Conservation (phyloP, 2,113 vertebrate genomes). For the Onychostruthus taczanowskii region DNA sequence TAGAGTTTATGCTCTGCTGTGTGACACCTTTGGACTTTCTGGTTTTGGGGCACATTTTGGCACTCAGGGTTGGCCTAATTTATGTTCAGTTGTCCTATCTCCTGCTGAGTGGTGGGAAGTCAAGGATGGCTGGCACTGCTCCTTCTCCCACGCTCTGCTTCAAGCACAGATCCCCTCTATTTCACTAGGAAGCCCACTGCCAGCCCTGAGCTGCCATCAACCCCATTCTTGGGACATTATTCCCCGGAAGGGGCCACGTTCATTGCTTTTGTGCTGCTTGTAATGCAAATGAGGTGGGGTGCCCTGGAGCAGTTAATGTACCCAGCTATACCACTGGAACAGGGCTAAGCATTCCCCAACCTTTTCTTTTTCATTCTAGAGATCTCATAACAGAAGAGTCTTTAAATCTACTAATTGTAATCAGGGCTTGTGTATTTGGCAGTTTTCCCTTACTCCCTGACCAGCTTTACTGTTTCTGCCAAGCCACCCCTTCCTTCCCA, state of each 20-base stretch:
- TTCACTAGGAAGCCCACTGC: not conserved
- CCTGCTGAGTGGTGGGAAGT: not conserved
- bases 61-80: not conserved
- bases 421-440: not conserved
- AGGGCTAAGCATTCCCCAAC: not conserved
- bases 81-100: not conserved
- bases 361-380: not conserved
- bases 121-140: not conserved
- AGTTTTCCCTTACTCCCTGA: not conserved
- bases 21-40: not conserved
- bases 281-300: not conserved
- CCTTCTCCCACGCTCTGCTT: not conserved
- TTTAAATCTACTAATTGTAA: conserved; percentile 28
- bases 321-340: not conserved
- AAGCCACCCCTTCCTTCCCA: conserved; percentile 20
- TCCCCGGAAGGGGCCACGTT: not conserved
- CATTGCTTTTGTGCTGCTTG: not conserved
- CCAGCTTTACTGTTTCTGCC: not conserved
- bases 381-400: not conserved
- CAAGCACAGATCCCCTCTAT: not conserved
- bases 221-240: accelerated
- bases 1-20: not conserved
- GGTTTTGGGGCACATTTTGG: not conserved
- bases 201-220: not conserved
- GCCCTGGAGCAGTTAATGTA: not conserved